Conservation (phyloP, 2,888 invertebrate species). For the Acrocyrtus sp. region DNA sequence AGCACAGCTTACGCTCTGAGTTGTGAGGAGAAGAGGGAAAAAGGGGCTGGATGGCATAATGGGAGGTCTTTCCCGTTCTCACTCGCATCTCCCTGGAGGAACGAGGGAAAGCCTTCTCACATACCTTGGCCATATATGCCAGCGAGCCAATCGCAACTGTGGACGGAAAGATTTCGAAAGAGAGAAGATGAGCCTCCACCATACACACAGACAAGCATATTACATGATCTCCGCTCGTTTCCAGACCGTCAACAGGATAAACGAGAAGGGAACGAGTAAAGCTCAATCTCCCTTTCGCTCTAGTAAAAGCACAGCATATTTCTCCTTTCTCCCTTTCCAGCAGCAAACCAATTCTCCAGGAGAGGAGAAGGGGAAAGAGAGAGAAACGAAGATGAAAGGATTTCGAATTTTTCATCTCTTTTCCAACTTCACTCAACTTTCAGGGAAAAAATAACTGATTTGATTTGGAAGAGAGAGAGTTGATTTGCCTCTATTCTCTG, state of each 20-base stretch:
- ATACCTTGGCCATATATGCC: not conserved
- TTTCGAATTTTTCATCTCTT: not conserved
- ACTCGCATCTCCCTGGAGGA: slow-evolving; percentile 3
- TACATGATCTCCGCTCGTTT: slow-evolving; percentile 13
- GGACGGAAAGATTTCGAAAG: too few relatives aligned
- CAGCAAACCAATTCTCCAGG: not conserved
- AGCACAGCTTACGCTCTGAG: not conserved
- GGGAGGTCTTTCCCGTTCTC: slow-evolving; percentile 12
- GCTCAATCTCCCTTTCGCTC: too few relatives aligned
- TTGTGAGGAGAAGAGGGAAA: too few relatives aligned
- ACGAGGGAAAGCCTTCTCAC: slow-evolving; percentile 25
- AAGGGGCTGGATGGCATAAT: slow-evolving; percentile 26
- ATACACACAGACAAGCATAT: not conserved
- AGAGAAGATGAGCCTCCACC: not conserved
- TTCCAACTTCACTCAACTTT: slow-evolving; percentile 1
- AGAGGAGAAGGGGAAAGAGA: slow-evolving; percentile 3
- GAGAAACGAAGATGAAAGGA: not conserved
- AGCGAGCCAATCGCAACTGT: not conserved
- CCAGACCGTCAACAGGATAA: slow-evolving; percentile 48
- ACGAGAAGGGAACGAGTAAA: slow-evolving; percentile 20
- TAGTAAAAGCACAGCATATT: not conserved
- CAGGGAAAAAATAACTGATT: not conserved
- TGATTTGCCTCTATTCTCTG: slow-evolving; percentile 17
- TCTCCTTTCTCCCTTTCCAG: not conserved
- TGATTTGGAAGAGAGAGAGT: slow-evolving; percentile 8